Evolutionary conservation across 2,797 vertebrate genomes (phyloP), one percentile per base, ranked within the genome.

Genomic region (Lepus townsendii): DNA sequence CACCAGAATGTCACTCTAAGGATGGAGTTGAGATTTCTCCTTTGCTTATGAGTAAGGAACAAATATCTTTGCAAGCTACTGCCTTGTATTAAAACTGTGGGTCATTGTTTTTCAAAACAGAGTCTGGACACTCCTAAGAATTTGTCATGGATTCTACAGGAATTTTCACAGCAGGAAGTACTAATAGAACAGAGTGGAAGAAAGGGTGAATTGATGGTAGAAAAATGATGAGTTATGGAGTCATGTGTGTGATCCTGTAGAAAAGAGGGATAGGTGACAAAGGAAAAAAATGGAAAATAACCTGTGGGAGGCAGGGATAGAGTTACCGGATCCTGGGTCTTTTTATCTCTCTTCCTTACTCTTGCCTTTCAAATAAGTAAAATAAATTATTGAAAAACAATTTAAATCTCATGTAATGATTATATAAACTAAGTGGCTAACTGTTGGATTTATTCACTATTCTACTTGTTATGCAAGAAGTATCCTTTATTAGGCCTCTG

Each of bases 111-210:
- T 85, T 42, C 38, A 86, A 88, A 93, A 72, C 14, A 60, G 68
- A 92, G 93, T 52, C 57, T 85, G 38, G 66, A 95, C 88, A 88
- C 62, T 79, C 94, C 69, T 88, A 50, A 88, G 75, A 19, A 32
- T 91, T 94, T 91, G 82, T 50, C 35, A 30, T n/a, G 22, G 65
- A 65, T 77, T 89, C 87, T 38, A 10, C 24, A 83, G 69, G 50
- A 71, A 76, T 76, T 91, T 87, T 96, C 91, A 80, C 66, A 94
- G 95, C 71, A 83, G 84, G 90, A 65, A 89, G 30, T 90, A 57
- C 60, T 90, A 82, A 19, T 80, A 52, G 47, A 83, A n/a, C 32
- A 85, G 71, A 68, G 54, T 30, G 3, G 50, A 71, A 19, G 8
- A 63, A 78, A 85, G 77, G 24, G 54, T 87, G 68, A 86, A 71